These are phyloP conservation scores for Scortum barcoo DNA, from an alignment of 2,113 vertebrate species.

Conservation along the genomic window DNA sequence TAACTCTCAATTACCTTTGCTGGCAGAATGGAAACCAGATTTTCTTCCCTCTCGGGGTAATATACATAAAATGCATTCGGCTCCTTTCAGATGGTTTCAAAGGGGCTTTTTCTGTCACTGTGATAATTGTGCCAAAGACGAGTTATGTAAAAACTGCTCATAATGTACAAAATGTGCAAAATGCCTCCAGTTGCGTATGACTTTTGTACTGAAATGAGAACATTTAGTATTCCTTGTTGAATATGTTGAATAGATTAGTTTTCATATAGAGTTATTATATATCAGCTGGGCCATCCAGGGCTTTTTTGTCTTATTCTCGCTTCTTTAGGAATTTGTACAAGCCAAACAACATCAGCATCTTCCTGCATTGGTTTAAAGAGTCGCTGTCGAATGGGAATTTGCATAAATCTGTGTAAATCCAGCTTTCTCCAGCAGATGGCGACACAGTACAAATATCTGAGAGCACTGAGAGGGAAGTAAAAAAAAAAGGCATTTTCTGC, in stretches of 20 bases:
- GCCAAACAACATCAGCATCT: not conserved
- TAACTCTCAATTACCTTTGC: not conserved
- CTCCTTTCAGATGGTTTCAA: too few relatives aligned
- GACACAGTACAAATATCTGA: slow-evolving; percentile 56
- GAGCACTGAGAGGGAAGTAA: not conserved
- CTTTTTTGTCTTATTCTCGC: not conserved
- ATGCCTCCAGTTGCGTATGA: not conserved
- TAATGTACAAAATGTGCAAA: not conserved
- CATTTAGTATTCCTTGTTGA: not conserved
- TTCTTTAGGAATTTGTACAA: not conserved
- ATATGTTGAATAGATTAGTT: not conserved
- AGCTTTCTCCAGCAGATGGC: slow-evolving; percentile 66
- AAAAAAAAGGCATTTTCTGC: not conserved
- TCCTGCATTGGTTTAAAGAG: not conserved
- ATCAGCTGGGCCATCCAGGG: not conserved
- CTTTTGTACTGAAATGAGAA: not conserved
- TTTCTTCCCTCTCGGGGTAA: not conserved
- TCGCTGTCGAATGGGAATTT: not conserved
- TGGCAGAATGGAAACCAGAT: not conserved
- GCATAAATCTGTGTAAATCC: not conserved
- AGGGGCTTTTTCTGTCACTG: not conserved
- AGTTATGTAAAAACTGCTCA: not conserved
- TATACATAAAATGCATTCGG: not conserved
- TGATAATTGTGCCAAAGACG: not conserved
- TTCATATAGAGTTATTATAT: not conserved